phyloP scores from a whole-genome alignment of 1,140 invertebrate species.

The Drosophila albomicans region DNA sequence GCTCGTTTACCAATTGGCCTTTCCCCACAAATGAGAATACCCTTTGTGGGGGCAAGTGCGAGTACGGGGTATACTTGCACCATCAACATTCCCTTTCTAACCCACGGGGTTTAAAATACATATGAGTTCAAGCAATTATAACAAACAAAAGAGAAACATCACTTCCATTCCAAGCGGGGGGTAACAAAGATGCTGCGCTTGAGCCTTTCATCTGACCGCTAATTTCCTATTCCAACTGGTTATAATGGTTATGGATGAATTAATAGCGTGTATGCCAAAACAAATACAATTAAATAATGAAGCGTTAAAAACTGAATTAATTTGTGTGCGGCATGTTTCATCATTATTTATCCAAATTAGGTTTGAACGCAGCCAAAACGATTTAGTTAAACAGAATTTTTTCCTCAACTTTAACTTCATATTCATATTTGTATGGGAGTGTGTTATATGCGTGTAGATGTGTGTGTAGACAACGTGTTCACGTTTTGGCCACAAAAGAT shows the following conservation, averaged over 20 bases:
- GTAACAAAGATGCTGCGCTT: slow-evolving; percentile 46
- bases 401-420: background rate
- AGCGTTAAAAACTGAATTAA: slow-evolving; percentile 75
- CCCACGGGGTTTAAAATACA: slow-evolving; percentile 20
- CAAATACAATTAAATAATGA: slow-evolving; percentile 78
- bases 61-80: slow-evolving; percentile 8
- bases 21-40: background rate
- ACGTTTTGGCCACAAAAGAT: slow-evolving; percentile 11
- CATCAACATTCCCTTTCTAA: slow-evolving; percentile 21
- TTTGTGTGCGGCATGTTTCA: slow-evolving; percentile 60
- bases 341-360: slow-evolving; percentile 58
- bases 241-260: slow-evolving; percentile 65
- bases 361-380: slow-evolving; percentile 42
- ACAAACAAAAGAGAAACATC: slow-evolving; percentile 69
- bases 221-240: slow-evolving; percentile 72
- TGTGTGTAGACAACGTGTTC: slow-evolving; percentile 6
- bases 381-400: slow-evolving; percentile 49
- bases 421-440: background rate
- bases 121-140: slow-evolving; percentile 69
- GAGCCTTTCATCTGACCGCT: slow-evolving; percentile 69
- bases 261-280: slow-evolving; percentile 65
- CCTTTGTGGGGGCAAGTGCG: background rate
- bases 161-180: slow-evolving; percentile 69
- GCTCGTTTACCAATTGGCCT: background rate
- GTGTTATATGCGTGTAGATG: background rate